These are phyloP conservation scores for Catalaphyllia jardinei DNA, from an alignment of 64 coral and sea anemone species.

Conservation along the genomic window DNA sequence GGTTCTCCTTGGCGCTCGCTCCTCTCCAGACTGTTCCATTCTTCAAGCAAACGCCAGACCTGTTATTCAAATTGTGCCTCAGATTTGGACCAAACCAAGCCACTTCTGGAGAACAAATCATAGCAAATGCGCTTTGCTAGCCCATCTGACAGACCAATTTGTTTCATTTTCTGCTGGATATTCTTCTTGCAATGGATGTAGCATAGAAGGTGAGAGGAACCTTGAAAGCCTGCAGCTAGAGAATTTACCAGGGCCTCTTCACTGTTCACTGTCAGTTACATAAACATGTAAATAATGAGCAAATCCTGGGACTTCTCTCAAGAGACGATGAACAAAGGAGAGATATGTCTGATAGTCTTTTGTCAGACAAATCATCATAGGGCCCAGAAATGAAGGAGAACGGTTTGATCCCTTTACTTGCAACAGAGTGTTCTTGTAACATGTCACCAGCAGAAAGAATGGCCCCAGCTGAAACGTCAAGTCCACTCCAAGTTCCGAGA, in stretches of 20 bases:
- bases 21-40: constrained; percentile 18
- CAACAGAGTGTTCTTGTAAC: constrained; percentile 1
- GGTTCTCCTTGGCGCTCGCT: not conserved
- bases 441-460: constrained; percentile 65
- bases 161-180: constrained; percentile 50
- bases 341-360: constrained; percentile 38
- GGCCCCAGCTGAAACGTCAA: constrained; percentile 67
- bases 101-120: constrained; percentile 9
- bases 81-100: constrained; percentile 41
- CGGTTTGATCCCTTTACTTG: not conserved
- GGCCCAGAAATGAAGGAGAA: not conserved
- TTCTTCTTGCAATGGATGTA: constrained; percentile 60
- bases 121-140: constrained; percentile 16
- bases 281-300: constrained; percentile 7
- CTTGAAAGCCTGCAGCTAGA: constrained; percentile 12
- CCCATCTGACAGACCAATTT: not conserved
- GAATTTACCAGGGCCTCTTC: constrained; percentile 38
- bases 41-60: not conserved
- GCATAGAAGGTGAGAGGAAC: constrained; percentile 33
- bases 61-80: constrained; percentile 39
- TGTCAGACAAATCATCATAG: constrained; percentile 25
- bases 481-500: constrained; percentile 65
- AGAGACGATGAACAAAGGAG: constrained; percentile 19
- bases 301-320: constrained; percentile 9
- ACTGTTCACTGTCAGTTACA: constrained; percentile 49